Conservation (phyloP, 2,797 vertebrate genomes). For the Karalla daura region DNA sequence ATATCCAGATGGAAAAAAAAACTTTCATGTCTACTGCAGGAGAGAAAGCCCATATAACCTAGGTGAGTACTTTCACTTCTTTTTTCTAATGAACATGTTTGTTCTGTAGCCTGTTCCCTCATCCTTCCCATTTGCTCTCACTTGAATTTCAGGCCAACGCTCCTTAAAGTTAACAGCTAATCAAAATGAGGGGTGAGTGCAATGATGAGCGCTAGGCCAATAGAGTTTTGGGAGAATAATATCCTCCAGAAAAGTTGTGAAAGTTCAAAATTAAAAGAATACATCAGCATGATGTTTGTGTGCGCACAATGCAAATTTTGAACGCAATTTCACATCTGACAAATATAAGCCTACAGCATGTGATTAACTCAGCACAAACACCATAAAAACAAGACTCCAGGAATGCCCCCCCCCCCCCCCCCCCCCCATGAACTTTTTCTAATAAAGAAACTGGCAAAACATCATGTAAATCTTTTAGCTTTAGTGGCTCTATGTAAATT, state of each 20-base stretch:
- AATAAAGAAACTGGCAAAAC: no score
- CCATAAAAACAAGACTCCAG: no score
- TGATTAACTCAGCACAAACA: no score
- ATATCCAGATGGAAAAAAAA: neutral
- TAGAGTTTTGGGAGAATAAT: neutral
- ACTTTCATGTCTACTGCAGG: neutral
- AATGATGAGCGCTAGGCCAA: neutral
- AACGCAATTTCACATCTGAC: no score
- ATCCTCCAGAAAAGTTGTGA: neutral
- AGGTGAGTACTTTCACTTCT: slow-evolving; percentile 13
- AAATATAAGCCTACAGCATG: no score
- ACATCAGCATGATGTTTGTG: neutral
- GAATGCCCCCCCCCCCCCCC: no score
- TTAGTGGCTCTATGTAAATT: no score
- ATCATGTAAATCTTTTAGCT: no score
- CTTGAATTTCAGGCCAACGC: neutral
- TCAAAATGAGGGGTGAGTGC: neutral
- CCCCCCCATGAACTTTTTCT: no score
- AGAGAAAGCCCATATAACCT: slow-evolving; percentile 8
- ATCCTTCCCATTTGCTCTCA: no score
- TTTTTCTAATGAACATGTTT: slow-evolving; percentile 6
- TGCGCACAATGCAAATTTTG: no score
- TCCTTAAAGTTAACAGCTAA: neutral
- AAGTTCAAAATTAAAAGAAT: neutral
- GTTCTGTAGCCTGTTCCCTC: neutral